These are phyloP conservation scores for Sphenodon punctatus DNA, from an alignment of 2,797 vertebrate genomes.

Conservation along the genomic window DNA sequence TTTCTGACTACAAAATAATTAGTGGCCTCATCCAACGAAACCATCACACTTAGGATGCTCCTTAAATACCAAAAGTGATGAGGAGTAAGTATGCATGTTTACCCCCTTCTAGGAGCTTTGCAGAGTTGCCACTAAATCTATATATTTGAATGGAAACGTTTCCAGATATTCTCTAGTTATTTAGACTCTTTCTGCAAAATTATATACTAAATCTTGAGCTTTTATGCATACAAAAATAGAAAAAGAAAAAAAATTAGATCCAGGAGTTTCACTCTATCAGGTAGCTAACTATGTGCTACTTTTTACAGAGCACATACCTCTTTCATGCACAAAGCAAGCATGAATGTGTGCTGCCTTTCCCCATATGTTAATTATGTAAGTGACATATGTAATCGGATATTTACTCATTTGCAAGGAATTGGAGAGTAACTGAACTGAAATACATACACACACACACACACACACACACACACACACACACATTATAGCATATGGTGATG, in stretches of 20 bases:
- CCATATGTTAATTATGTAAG: background rate
- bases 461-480: too few relatives aligned
- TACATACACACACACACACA: too few relatives aligned
- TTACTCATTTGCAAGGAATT: background rate
- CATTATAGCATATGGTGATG: too few relatives aligned
- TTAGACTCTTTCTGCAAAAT: slow-evolving; percentile 22
- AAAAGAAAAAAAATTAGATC: too few relatives aligned
- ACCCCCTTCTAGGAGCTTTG: slow-evolving; percentile 34
- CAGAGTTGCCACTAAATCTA: slow-evolving; percentile 29
- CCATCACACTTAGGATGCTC: slow-evolving; percentile 28
- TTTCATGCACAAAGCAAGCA: background rate
- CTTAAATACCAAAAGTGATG: slow-evolving; percentile 42
- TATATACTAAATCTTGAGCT: background rate
- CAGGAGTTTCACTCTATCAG: too few relatives aligned
- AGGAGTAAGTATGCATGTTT: slow-evolving; percentile 38
- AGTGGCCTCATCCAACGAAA: slow-evolving; percentile 70
- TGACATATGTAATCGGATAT: background rate
- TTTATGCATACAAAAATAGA: too few relatives aligned
- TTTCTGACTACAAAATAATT: slow-evolving; percentile 79
- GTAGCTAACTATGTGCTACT: too few relatives aligned
- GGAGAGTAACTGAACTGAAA: slow-evolving; percentile 4
- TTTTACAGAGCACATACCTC: background rate
- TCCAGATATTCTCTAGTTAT: slow-evolving; percentile 33
- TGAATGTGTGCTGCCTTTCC: background rate
- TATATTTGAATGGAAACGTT: slow-evolving; percentile 49